A percentile compares a stretch with the other conserved stretches of the same genome.
phyloP scores from a whole-genome alignment of 2,113 vertebrate genomes.

The Herpetotheres cachinnans region DNA sequence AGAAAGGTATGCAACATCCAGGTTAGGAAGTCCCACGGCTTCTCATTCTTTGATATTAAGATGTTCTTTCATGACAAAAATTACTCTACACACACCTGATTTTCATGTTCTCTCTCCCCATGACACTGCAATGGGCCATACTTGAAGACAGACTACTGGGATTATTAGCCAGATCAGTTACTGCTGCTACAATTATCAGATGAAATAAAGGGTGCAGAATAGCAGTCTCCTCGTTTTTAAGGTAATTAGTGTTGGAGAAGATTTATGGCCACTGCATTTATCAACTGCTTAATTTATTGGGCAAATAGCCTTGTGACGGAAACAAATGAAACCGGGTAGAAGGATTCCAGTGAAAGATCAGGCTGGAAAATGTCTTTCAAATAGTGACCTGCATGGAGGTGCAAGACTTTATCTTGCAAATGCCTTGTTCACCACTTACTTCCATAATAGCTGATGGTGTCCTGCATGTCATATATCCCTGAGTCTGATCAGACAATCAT shows the following conservation, averaged over 20 bases:
- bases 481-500: neutral
- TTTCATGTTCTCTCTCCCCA: neutral
- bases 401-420: neutral
- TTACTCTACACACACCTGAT: neutral
- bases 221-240: neutral
- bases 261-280: neutral
- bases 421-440: neutral
- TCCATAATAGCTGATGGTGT: neutral
- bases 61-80: neutral
- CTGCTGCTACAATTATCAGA: neutral
- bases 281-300: neutral
- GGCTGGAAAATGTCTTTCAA: neutral
- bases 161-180: neutral
- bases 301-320: neutral
- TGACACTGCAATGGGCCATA: neutral
- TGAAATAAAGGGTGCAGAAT: neutral
- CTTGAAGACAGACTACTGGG: neutral
- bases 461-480: neutral
- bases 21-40: neutral
- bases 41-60: neutral
- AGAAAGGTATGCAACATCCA: neutral
- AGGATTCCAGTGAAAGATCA: neutral
- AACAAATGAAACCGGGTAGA: neutral
- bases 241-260: slow-evolving; percentile 6
- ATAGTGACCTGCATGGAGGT: neutral